phyloP scores from a whole-genome alignment of 2,797 vertebrate species.

The Gymnodraco acuticeps region DNA sequence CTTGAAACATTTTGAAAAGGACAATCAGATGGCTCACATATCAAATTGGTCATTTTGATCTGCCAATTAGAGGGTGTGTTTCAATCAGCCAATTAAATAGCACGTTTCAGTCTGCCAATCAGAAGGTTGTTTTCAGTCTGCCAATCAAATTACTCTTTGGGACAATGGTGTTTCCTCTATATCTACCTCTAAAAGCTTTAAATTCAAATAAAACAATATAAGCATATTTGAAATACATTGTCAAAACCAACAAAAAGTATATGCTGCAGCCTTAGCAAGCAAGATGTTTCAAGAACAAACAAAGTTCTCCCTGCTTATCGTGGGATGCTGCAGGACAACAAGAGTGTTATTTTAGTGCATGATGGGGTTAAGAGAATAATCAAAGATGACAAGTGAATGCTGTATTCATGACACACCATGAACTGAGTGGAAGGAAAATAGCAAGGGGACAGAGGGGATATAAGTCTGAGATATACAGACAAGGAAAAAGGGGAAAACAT shows the following conservation, averaged over 20 bases:
- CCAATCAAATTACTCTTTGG: background rate
- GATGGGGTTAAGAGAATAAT: conserved; percentile 44
- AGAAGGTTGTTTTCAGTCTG: too few relatives aligned
- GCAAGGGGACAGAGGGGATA: conserved; percentile 34
- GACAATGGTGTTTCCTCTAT: background rate
- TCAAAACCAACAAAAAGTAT: background rate
- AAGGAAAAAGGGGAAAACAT: conserved; percentile 45
- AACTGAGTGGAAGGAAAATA: conserved; percentile 59
- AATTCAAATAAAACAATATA: background rate
- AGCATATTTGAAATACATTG: background rate
- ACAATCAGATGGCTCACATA: too few relatives aligned
- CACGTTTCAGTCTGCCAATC: too few relatives aligned
- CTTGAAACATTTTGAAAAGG: too few relatives aligned
- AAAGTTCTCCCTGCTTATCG: conserved; percentile 30
- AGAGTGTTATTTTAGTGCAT: conserved; percentile 31
- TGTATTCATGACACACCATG: conserved; percentile 35
- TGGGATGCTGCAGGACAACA: conserved; percentile 35
- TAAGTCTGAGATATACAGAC: conserved; percentile 47
- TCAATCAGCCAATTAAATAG: too few relatives aligned
- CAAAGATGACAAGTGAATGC: conserved; percentile 54
- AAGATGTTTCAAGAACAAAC: conserved; percentile 23
- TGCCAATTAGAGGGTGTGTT: too few relatives aligned
- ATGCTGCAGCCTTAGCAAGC: background rate
- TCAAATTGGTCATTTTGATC: too few relatives aligned
- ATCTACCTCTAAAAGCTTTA: background rate